Percentiles rank a stretch among this genome's conserved stretches.
phyloP scores from a whole-genome alignment of 2,113 vertebrate genomes.

The Seriola aureovittata region DNA sequence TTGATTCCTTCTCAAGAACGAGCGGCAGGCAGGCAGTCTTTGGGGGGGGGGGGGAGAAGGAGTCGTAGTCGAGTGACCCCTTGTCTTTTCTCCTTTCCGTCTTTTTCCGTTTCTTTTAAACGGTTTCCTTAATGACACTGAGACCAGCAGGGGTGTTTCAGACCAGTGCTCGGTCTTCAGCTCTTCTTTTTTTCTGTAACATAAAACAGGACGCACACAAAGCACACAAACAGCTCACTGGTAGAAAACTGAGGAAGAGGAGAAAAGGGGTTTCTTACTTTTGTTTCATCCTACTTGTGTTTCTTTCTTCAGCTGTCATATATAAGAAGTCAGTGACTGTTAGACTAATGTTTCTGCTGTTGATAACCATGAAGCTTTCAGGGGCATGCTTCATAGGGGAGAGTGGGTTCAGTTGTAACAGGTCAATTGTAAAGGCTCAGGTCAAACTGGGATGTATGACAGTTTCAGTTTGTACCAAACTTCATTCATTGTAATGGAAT shows the following conservation, averaged over 20 bases:
- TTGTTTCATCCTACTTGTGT: too few species aligned
- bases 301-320: neutral
- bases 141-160: neutral
- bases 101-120: neutral
- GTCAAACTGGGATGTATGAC: too few species aligned
- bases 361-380: too few species aligned
- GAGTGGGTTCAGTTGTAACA: neutral
- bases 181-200: neutral
- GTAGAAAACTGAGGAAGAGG: neutral
- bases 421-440: neutral
- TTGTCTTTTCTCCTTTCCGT: neutral
- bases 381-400: neutral
- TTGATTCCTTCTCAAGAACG: constrained; percentile 26
- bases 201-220: neutral
- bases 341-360: too few species aligned
- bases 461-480: neutral
- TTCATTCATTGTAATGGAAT: neutral
- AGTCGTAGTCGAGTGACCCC: too few species aligned
- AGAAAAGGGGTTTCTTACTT: neutral
- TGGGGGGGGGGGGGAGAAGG: neutral
- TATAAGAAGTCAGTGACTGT: neutral
- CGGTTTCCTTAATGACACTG: neutral
- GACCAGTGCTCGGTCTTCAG: neutral
- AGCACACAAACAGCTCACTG: neutral
- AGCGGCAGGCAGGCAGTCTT: constrained; percentile 32